Evolutionary conservation across 1,140 invertebrate species (phyloP).

Genomic region (Magallana gigas): DNA sequence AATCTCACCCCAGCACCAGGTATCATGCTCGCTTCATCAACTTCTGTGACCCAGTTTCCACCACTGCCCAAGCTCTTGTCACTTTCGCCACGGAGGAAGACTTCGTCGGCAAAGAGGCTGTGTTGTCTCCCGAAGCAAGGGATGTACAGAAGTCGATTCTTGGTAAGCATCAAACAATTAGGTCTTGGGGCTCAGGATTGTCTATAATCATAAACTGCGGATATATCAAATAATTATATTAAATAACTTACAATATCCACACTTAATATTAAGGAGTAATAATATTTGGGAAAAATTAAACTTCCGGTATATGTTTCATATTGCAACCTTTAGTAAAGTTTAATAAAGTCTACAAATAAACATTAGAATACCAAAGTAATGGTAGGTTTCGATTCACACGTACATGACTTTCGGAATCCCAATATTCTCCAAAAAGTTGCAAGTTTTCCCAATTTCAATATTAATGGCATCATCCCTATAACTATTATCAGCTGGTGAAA

Average conservation of each 20-base stretch:
- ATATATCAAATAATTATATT: too few species aligned
- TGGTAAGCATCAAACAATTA: constrained; percentile 56
- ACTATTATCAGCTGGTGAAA: too few species aligned
- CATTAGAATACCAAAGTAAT: too few species aligned
- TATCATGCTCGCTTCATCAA: constrained; percentile 64
- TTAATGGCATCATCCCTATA: not conserved
- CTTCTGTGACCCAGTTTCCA: constrained; percentile 71
- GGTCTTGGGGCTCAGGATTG: too few species aligned
- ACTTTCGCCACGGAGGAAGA: constrained; percentile 70
- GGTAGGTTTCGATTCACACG: not conserved
- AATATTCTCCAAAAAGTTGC: not conserved
- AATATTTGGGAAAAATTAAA: too few species aligned
- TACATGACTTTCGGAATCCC: not conserved
- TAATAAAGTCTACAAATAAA: too few species aligned
- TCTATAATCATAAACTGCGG: too few species aligned
- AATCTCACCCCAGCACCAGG: constrained; percentile 58
- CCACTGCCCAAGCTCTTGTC: constrained; percentile 67
- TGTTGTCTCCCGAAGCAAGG: constrained; percentile 80
- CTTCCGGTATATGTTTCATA: too few species aligned
- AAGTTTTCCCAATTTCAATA: not conserved
- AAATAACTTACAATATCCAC: too few species aligned
- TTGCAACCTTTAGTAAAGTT: too few species aligned
- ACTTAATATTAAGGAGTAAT: too few species aligned
- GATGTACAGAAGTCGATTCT: constrained; percentile 69
- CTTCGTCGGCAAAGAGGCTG: constrained; percentile 83